Conservation (phyloP, 2,888 invertebrate genomes). For the Patella pellucida region DNA sequence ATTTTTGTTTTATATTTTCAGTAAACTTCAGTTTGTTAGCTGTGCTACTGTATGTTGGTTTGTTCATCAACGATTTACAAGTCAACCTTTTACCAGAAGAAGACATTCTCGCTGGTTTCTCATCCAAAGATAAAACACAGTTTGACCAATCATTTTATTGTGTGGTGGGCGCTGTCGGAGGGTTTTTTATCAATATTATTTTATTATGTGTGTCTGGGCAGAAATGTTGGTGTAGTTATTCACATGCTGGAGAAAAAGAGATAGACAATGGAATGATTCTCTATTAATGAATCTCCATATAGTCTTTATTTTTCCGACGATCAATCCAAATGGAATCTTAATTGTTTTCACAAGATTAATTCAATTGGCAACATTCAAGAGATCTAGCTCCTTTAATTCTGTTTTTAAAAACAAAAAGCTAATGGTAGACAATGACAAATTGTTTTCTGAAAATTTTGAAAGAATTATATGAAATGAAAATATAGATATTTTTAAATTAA, state of each 20-base stretch:
- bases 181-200: conserved; percentile 82
- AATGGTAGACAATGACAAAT: no score
- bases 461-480: no score
- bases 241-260: conserved; percentile 76
- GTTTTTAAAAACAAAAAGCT: no score
- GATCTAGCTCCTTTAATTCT: no score
- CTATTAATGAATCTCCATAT: conserved; percentile 60
- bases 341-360: no score
- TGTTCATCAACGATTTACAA: conserved; percentile 85
- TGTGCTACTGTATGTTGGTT: conserved; percentile 85
- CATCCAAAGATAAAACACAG: conserved; percentile 84
- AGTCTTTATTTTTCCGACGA: no score
- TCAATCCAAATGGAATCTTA: no score
- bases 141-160: conserved; percentile 93
- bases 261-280: conserved; percentile 82
- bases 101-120: conserved; percentile 85
- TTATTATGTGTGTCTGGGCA: conserved; percentile 82
- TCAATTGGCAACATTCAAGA: no score
- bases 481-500: no score
- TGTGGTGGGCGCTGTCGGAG: conserved; percentile 80
- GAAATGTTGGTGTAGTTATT: conserved; percentile 77
- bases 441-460: no score
- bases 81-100: conserved; percentile 86
- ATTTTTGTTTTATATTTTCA: conserved; percentile 71
- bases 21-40: conserved; percentile 83